Percentiles rank a stretch among this genome's conserved stretches.
phyloP scores from a whole-genome alignment of 2,797 vertebrate species.

The Mycteria americana region DNA sequence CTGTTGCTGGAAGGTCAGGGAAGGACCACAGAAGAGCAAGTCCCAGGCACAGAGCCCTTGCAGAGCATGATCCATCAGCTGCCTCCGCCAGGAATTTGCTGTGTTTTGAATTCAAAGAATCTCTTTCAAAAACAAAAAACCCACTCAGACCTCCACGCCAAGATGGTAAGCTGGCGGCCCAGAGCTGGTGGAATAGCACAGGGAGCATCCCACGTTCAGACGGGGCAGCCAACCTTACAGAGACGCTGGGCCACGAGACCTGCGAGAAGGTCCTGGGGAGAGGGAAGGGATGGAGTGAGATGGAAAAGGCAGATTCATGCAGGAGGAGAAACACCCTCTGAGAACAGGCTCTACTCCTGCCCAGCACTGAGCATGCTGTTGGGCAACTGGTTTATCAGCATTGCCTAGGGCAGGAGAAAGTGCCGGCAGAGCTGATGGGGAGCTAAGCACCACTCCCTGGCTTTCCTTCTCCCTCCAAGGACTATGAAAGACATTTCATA shows the following conservation, averaged over 20 bases:
- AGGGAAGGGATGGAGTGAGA: neutral
- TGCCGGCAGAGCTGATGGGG: neutral
- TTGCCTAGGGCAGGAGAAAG: neutral
- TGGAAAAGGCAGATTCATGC: neutral
- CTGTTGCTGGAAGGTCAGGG: neutral
- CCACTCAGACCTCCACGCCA: neutral
- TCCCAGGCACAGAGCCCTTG: neutral
- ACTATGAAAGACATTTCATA: neutral
- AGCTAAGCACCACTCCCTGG: neutral
- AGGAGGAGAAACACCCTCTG: neutral
- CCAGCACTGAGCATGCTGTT: neutral
- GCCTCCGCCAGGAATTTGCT: neutral
- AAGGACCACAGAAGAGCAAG: neutral
- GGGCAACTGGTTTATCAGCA: neutral
- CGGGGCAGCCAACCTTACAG: neutral
- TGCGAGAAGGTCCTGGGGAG: neutral
- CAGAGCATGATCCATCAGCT: neutral
- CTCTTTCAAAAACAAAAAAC: conserved; percentile 18
- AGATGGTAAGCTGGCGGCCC: neutral
- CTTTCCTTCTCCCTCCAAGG: neutral
- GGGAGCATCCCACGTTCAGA: neutral
- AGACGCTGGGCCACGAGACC: rapidly evolving
- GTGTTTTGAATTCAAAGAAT: conserved; percentile 30
- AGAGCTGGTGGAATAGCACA: neutral
- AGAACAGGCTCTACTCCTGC: neutral